Conservation (phyloP, 2,888 invertebrate species). For the Dascillus cervinus region DNA sequence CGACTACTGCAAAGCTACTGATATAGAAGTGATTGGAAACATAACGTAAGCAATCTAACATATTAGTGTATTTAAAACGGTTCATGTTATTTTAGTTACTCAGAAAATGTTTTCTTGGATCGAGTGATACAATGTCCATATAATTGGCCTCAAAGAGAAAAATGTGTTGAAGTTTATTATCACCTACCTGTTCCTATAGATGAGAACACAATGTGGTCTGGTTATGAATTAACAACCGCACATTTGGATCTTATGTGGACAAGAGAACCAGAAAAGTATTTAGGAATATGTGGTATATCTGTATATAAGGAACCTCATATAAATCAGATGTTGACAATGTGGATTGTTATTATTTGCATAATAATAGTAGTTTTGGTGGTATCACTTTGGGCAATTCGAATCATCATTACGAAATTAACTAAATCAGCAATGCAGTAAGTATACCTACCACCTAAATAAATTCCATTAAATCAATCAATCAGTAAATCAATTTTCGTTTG, state of each 20-base stretch:
- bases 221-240: slow-evolving; percentile 15
- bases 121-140: slow-evolving; percentile 12
- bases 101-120: slow-evolving; percentile 15
- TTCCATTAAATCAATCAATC: too few species aligned
- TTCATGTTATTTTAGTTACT: too few species aligned
- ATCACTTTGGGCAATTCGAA: too few species aligned
- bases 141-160: slow-evolving; percentile 17
- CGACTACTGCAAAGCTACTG: slow-evolving; percentile 12
- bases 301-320: slow-evolving; percentile 13
- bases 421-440: too few species aligned
- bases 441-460: too few species aligned
- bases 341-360: slow-evolving; percentile 12
- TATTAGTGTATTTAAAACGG: slow-evolving; percentile 2
- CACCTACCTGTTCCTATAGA: slow-evolving; percentile 15
- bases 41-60: slow-evolving; percentile 16
- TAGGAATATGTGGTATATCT: slow-evolving; percentile 6
- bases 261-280: slow-evolving; percentile 6
- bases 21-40: slow-evolving; percentile 6
- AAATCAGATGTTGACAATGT: slow-evolving; percentile 3
- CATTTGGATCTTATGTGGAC: slow-evolving; percentile 20
- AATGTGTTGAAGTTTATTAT: slow-evolving; percentile 14
- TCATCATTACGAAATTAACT: too few species aligned
- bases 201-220: slow-evolving; percentile 7
- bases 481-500: too few species aligned
- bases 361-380: slow-evolving; percentile 9